Evolutionary conservation across 1,140 invertebrate species (phyloP).

Genomic region (Oryzaephilus surinamensis): DNA sequence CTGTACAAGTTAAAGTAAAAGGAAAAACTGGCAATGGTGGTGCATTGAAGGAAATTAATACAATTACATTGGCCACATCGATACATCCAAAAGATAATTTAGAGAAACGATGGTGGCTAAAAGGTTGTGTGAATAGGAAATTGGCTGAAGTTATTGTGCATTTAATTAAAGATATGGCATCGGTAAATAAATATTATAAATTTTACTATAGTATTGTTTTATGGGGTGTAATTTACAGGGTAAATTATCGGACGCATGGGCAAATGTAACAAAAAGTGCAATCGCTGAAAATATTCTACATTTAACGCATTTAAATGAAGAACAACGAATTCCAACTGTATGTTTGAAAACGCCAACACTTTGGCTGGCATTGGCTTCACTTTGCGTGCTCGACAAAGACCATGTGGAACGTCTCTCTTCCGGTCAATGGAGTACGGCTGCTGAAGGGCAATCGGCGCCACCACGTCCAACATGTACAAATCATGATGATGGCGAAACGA

Average conservation of each 20-base stretch:
- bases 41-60: slow-evolving; percentile 51
- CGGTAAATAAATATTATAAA: slow-evolving; percentile 55
- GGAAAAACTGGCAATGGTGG: slow-evolving; percentile 37
- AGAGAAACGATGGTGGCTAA: slow-evolving; percentile 71
- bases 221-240: slow-evolving; percentile 41
- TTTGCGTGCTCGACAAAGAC: slow-evolving; percentile 85
- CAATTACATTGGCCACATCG: slow-evolving; percentile 45
- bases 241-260: slow-evolving; percentile 78
- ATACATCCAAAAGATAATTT: slow-evolving; percentile 47
- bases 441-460: slow-evolving; percentile 46
- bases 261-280: slow-evolving; percentile 75
- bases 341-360: slow-evolving; percentile 75
- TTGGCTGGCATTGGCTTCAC: slow-evolving; percentile 86
- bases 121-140: slow-evolving; percentile 69
- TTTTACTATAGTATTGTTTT: too few species aligned
- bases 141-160: slow-evolving; percentile 80
- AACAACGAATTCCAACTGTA: slow-evolving; percentile 55
- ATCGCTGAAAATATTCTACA: slow-evolving; percentile 83
- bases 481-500: slow-evolving; percentile 92
- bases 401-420: slow-evolving; percentile 67
- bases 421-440: slow-evolving; percentile 48
- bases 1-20: slow-evolving; percentile 80
- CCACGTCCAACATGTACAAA: slow-evolving; percentile 81
- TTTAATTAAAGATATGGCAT: slow-evolving; percentile 83
- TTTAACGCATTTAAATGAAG: slow-evolving; percentile 70